Percentiles rank a stretch among this genome's conserved stretches.
Evolutionary conservation across 2,113 vertebrate genomes (phyloP).

Genomic region (Guaruba guarouba): DNA sequence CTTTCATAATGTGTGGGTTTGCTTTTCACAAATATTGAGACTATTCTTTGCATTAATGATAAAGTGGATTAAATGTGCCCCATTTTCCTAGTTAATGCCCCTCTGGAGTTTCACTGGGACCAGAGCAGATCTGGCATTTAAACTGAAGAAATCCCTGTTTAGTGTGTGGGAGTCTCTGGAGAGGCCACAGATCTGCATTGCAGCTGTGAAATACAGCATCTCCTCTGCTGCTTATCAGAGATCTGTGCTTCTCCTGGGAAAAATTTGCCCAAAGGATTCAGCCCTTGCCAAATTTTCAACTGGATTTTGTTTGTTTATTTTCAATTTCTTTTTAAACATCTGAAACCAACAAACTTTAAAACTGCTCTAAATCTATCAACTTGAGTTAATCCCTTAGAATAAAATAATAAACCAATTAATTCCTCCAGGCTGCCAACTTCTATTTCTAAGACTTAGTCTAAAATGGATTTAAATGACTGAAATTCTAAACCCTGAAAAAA

Average conservation of each 20-base stretch:
- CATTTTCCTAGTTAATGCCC: not conserved
- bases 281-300: conserved; percentile 31
- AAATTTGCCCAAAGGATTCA: conserved; percentile 50
- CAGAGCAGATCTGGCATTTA: conserved; percentile 31
- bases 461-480: conserved; percentile 7
- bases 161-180: conserved; percentile 7
- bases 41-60: conserved; percentile 37
- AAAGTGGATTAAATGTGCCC: conserved; percentile 26
- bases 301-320: conserved; percentile 63
- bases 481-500: conserved; percentile 21
- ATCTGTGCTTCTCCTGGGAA: conserved; percentile 45
- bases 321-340: conserved; percentile 49
- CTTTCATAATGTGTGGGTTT: not conserved
- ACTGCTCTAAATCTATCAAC: conserved; percentile 40
- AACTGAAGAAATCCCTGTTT: conserved; percentile 44
- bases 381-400: conserved; percentile 42
- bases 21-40: conserved; percentile 41
- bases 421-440: not conserved
- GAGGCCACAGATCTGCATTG: conserved; percentile 37
- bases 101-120: conserved; percentile 50
- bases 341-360: conserved; percentile 46
- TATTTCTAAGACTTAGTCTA: conserved; percentile 2
- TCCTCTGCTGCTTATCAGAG: conserved; percentile 16
- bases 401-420: not conserved
- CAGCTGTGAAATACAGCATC: conserved; percentile 26